These are phyloP conservation scores for Stegodyphus dumicola DNA, from an alignment of 1,140 invertebrate genomes.

Conservation along the genomic window DNA sequence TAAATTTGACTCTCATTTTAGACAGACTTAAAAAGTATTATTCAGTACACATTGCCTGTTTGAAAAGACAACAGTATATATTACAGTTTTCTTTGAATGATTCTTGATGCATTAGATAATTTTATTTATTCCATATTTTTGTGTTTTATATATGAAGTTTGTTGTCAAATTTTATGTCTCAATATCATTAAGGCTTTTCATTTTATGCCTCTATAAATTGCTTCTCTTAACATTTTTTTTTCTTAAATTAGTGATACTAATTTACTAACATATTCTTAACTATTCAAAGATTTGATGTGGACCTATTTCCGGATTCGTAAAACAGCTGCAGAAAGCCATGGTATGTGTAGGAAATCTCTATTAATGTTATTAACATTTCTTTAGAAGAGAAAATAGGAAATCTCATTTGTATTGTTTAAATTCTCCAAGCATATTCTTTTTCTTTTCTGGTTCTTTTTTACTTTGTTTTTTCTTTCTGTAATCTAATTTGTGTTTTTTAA, in stretches of 20 bases:
- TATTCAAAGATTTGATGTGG: conserved; percentile 33
- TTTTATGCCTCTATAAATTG: not conserved
- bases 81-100: too few relatives aligned
- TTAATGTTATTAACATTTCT: too few relatives aligned
- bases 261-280: conserved; percentile 18
- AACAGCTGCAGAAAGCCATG: not conserved
- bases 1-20: too few relatives aligned
- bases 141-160: not conserved
- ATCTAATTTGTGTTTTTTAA: too few relatives aligned
- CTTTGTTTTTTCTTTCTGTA: too few relatives aligned
- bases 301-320: conserved; percentile 36
- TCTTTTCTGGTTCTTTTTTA: too few relatives aligned
- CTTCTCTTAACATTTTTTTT: not conserved
- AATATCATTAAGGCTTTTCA: not conserved
- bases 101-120: not conserved
- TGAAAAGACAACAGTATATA: too few relatives aligned
- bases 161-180: not conserved
- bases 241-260: not conserved
- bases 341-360: conserved; percentile 4
- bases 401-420: too few relatives aligned
- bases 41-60: too few relatives aligned
- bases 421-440: too few relatives aligned
- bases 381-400: too few relatives aligned
- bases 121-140: not conserved
- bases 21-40: too few relatives aligned